Evolutionary conservation across 2,888 invertebrate genomes (phyloP), one percentile per base, ranked within the genome.

Genomic region (Lampropteryx suffumata): DNA sequence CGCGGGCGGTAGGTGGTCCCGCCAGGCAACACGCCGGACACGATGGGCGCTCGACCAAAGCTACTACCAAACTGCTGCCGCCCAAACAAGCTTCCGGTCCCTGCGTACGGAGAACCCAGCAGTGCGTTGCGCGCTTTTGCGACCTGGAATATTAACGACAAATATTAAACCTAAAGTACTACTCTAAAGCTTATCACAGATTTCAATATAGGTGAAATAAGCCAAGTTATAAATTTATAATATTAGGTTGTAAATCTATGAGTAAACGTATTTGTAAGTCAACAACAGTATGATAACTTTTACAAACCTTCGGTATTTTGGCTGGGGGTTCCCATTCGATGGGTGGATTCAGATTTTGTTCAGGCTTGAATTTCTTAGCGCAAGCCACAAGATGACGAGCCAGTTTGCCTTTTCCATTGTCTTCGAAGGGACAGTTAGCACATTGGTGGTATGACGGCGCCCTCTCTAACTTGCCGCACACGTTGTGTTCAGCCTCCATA

Each of bases 301-400:
- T n/a, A 4, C 8, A 43, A 11, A 95, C 92, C 86, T 95, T 93
- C 55, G 97, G 96, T 84, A 97, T 97, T 84, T 98, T 97, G 3
- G 97, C 97, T 0, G 98, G 98, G 1, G 97, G 97, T 73, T 97
- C 97, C 96, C 97, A 97, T 73, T 97, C 97, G 1, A 94, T 85
- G 0, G 97, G 96, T 3, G 98, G 97, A 62, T 95, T 94, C 65
- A 96, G 90, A 84, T 98, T 98, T 35, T 93, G 87, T 60, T 97
- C 97, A 0, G 97, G 95, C 76, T 96, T 95, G 84, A 97, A 98
- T 76, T 96, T 96, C 82, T 97, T 97, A 32, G 94, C 93, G 82
- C 98, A 98, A 1, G 96, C 95, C 53, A 96, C 93, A 60, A 95
- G 92, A 89, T 98, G 98, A 29, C 97, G 92, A 0, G 95, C 96